These are phyloP conservation scores for Gasterosteus aculeatus DNA, from an alignment of 2,113 vertebrate genomes.

Conservation along the genomic window DNA sequence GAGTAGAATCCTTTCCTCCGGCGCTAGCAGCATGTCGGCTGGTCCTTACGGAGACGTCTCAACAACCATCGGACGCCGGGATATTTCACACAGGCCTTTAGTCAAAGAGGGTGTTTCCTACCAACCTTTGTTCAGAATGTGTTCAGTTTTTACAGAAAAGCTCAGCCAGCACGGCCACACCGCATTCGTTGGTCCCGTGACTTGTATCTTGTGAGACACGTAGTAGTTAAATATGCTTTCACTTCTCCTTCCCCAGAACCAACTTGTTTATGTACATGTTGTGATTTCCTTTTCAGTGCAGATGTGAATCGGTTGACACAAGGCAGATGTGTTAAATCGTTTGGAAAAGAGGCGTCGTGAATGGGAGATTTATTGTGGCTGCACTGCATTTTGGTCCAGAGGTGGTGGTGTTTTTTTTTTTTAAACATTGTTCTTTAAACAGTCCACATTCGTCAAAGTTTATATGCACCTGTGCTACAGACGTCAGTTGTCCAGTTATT, in stretches of 20 bases:
- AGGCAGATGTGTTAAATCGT: not conserved
- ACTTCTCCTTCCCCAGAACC: not conserved
- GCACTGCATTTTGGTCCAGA: not conserved
- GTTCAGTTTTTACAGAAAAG: not conserved
- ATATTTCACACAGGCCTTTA: not conserved
- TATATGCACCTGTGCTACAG: conserved; percentile 1
- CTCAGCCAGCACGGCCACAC: not conserved
- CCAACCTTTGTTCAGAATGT: not conserved
- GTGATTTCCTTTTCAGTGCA: not conserved
- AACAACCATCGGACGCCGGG: not conserved
- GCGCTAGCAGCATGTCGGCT: too few relatives aligned
- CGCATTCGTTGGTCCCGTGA: not conserved
- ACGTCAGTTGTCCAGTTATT: not conserved
- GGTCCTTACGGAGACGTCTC: not conserved
- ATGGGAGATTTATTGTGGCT: not conserved
- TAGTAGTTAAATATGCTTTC: not conserved
- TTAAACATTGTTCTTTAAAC: not conserved
- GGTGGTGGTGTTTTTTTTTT: not conserved
- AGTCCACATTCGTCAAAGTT: not conserved
- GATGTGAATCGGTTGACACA: not conserved
- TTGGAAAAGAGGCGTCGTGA: not conserved
- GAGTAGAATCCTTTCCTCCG: not conserved
- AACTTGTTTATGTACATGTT: not conserved
- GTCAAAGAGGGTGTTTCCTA: not conserved
- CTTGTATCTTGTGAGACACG: not conserved